Evolutionary conservation across 30 jellyfish, hydroid and myxozoan species (phyloP).

Genomic region (Pseudorhiza aurosa): DNA sequence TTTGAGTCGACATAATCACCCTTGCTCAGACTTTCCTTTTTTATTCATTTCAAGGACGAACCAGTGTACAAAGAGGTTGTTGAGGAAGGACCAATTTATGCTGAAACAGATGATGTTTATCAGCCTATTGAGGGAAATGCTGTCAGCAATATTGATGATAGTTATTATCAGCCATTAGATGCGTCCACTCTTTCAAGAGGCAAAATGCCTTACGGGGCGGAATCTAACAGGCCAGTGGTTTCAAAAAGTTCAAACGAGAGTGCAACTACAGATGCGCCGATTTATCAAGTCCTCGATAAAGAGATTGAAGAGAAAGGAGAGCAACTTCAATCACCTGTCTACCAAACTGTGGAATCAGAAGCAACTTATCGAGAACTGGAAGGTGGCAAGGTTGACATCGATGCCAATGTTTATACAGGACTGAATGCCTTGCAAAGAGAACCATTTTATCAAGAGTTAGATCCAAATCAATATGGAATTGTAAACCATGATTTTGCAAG

Average conservation of each 20-base stretch:
- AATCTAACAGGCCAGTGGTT: no score
- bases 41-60: background rate
- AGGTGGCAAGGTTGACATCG: background rate
- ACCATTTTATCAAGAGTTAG: background rate
- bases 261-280: background rate
- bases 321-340: conserved; percentile 4
- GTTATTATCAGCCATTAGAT: conserved; percentile 13
- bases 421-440: background rate
- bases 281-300: background rate
- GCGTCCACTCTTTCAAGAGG: conserved; percentile 4
- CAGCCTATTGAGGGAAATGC: background rate
- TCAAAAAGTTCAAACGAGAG: background rate
- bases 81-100: background rate
- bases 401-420: background rate
- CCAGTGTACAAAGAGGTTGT: background rate
- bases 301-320: background rate
- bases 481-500: background rate
- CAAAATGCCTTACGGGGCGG: background rate
- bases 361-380: conserved; percentile 3
- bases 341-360: conserved; percentile 13
- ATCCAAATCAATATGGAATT: background rate
- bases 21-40: background rate
- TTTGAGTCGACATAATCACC: no score
- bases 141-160: background rate
- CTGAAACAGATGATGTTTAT: background rate